Base-by-base conservation (phyloP, 1,140 invertebrate species). In the Callitettix versicolor region DNA sequence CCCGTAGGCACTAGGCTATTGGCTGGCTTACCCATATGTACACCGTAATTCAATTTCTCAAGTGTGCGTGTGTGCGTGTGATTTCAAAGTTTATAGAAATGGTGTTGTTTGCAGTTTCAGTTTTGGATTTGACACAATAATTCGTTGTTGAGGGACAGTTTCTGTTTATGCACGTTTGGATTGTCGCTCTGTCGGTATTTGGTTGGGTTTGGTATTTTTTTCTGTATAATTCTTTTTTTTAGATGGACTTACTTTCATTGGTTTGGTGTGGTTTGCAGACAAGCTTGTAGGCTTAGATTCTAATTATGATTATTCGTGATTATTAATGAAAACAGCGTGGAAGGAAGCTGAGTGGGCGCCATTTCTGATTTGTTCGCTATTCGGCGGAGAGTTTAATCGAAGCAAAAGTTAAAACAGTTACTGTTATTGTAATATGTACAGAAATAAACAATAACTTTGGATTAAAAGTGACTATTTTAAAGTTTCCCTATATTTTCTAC, bases 241-340 rank as follows among this genome's bases (percentile, higher is more conserved):
- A 44, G 52, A 54, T 56, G 40, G 24, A n/a, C 38, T 41, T 49
- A 42, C 41, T 56, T 42, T 48, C 54, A 55, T 43, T 34, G 49
- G 50, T 57, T 57, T 57, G 55, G 48, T 53, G 55, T 60, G 55
- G 51, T 60, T 60, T 60, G 58, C 26, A 24, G 41, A 52, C 22
- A 50, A 52, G 57, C 57, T 58, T 58, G 57, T 58, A 58, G 57
- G 57, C 57, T 55, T 58, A 58, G 57, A 36, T 48, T 48, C 43
- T 48, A 58, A 38, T 56, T 56, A 49, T 56, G 7, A 30, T 4
- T 30, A 30, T n/a, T 30, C 26, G 26, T 30, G 26, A 30, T 30
- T 30, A 30, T 30, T 30, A 30, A 30, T 30, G 3, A 30, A 30
- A 4, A 30, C 26, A 30, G 26, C 3, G 26, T 4, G 26, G 26